Evolutionary conservation across 2,888 invertebrate species (phyloP), one percentile per base, ranked within the genome.

Genomic region (Agrotis segetum): DNA sequence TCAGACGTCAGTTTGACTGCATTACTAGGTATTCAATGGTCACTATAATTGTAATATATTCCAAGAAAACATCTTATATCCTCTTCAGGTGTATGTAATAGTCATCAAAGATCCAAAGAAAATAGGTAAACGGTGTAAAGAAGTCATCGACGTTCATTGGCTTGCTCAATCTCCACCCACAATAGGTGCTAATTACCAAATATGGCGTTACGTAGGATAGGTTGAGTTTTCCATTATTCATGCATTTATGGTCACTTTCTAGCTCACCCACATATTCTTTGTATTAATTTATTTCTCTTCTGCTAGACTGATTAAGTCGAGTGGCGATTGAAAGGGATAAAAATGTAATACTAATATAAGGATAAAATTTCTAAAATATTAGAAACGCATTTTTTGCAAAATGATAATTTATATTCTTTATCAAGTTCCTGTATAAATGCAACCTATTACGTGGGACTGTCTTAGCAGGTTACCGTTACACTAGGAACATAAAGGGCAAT

Each of bases 141-240:
- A 59, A 63, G 66, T 55, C 56, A 67, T 63, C 6, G n/a, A 55
- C 58, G 34, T 72, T 71, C 29, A 77, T 65, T 67, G 47, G 47
- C 13, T 83, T 69, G 52, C 70, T 44, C 53, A 83, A 74, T 75
- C 59, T 58, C 67, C 70, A 56, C 83, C 81, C 77, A 83, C 76
- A 68, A 66, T 47, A 60, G 46, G 46, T 11, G 61, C 44, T 74
- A 77, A 80, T 84, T 67, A 77, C 62, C 65, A 53, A 77, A 78
- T 64, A 71, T 50, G 50, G 61, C 40, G 67, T 79, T 72, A 75
- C 58, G 60, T 64, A 49, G 65, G 0, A 29, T 29, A 58, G 16
- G 16, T 44, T 50, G 13, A 56, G 11, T 62, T 71, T 81, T 50
- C 17, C n/a, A 50, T 55, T 19, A 21, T 47, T 50, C 24, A 64